phyloP scores from a whole-genome alignment of 2,888 invertebrate genomes.

The Labia minor region DNA sequence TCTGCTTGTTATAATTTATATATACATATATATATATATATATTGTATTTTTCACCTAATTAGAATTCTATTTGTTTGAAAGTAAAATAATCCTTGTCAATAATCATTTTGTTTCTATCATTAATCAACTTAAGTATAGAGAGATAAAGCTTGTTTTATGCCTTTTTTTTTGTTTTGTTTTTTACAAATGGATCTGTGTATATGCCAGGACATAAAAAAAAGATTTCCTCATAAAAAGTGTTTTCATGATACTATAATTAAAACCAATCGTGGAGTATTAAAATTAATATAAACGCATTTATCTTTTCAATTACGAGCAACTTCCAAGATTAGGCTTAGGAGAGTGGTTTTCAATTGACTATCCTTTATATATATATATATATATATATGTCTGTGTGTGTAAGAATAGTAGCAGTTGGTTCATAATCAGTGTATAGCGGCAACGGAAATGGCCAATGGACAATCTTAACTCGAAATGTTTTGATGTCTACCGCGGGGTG shows the following conservation, averaged over 20 bases:
- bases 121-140: no score
- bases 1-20: no score
- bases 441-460: constrained; percentile 8
- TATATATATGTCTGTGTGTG: not conserved
- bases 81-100: no score
- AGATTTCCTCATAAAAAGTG: no score
- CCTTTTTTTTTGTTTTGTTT: no score
- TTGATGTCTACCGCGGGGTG: not conserved
- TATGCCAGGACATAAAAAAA: no score
- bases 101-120: no score
- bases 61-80: no score
- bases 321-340: not conserved
- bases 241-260: not conserved
- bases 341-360: not conserved
- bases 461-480: not conserved
- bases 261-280: not conserved
- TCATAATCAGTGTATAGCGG: not conserved
- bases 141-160: no score
- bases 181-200: no score
- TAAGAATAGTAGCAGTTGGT: not conserved
- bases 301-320: not conserved
- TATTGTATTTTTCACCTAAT: no score
- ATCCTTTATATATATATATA: not conserved
- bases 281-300: constrained; percentile 1
- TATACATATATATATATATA: no score